phyloP scores from a whole-genome alignment of 2,113 vertebrate genomes.

The Nematolebias whitei region DNA sequence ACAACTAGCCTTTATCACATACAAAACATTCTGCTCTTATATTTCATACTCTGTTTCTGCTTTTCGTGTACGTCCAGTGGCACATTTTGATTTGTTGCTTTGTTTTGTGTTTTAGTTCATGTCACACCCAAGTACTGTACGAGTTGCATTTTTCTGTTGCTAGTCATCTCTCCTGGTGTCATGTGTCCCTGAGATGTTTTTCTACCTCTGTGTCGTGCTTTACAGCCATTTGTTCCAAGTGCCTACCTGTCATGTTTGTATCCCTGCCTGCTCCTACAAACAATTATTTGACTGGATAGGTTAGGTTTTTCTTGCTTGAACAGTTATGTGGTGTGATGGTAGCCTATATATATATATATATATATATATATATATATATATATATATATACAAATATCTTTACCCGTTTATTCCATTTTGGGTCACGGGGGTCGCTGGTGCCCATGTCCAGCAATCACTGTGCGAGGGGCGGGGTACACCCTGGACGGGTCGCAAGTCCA shows the following conservation, averaged over 20 bases:
- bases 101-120: background rate
- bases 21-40: too few relatives aligned
- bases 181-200: background rate
- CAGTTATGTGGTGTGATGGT: too few relatives aligned
- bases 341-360: too few relatives aligned
- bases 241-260: background rate
- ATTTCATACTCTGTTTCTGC: background rate
- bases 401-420: too few relatives aligned
- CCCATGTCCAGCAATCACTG: too few relatives aligned
- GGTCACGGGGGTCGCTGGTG: too few relatives aligned
- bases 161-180: background rate
- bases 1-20: too few relatives aligned
- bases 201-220: background rate
- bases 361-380: too few relatives aligned
- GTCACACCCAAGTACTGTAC: background rate
- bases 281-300: background rate
- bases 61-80: background rate
- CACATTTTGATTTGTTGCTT: background rate
- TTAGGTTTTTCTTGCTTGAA: background rate
- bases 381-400: too few relatives aligned
- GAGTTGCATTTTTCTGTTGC: background rate
- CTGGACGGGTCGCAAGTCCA: too few relatives aligned
- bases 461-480: too few relatives aligned
- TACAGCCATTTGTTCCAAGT: background rate
- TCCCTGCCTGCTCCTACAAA: background rate